Base-by-base conservation (phyloP, 2,797 vertebrate genomes). In the Oophaga sylvatica region DNA sequence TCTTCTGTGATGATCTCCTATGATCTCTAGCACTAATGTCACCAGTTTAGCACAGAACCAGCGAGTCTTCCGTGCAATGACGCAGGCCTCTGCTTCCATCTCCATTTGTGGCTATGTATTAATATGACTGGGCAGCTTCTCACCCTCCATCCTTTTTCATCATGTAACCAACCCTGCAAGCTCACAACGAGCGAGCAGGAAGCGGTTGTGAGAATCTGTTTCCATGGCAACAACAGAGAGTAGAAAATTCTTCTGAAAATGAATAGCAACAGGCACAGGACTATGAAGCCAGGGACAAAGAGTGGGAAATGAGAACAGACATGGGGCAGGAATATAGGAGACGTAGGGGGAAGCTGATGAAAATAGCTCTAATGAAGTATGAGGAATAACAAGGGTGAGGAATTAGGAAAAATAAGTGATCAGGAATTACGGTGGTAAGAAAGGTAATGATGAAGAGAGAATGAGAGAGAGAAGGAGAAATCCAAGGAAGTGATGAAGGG, bases 161-260 rank as follows among this genome's bases (percentile, higher is more conserved):
- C 53, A 81, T 35, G 26, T 26, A 70, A 80, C 85, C 45, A 63
- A 80, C 60, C 57, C 79, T 82, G 45, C n/a, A 35, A 83, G 71
- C 59, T 70, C 8, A 20, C 80, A 87, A 83, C 48, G 75, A 84
- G 45, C 29, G 62, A 35, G 73, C 56, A 81, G 59, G 62, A 83
- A 78, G 29, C 41, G 78, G 77, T 60, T 71, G 78, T 57, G 53
- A 83, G 73, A 75, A 77, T 53, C 19, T 57, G 80, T 87, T 87
- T 82, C 86, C 81, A 83, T 87, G 80, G 45, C 70, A 35, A 81
- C 85, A 73, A 80, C 78, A 45, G 80, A 75, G 59, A 78, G 81
- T 65, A 78, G 81, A 76, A 65, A 83, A 83, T 67, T 81, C 80
- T 76, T 41, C 80, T 41, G 86, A 75, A 87, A 81, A 76, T 87